Base-by-base conservation (phyloP, 1,140 invertebrate genomes). In the Eueides isabella region DNA sequence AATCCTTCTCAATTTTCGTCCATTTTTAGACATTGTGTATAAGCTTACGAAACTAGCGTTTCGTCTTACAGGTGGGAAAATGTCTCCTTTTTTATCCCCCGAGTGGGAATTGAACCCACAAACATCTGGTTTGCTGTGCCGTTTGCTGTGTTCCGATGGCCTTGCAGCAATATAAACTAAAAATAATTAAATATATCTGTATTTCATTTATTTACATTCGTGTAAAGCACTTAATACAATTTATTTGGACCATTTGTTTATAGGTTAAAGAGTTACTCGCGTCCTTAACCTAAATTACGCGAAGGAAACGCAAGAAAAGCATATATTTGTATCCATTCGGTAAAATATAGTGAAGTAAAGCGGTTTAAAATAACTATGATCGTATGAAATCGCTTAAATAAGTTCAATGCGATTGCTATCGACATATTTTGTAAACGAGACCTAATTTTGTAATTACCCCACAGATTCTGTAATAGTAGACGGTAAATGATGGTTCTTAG, bases 301-400 rank as follows among this genome's bases (percentile, higher is more conserved):
- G 66, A 69, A 26, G 67, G 29, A 61, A 68, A 68, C 67, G 30
- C 29, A 26, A 69, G 44, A 35, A 69, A 69, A 69, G 14, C 48
- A 31, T 31, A 30, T 61, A 69, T 69, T 69, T 61, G 30, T 69
- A 61, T 19, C 48, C 5, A 61, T 68, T 33, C 48, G 28, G 5
- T 30, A 55, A 69, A 61, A 33, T 23, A 31, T 35, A 29, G 16
- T 19, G 67, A 26, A 69, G 23, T 61, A 33, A 38, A 67, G 5
- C 48, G 48, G n/a, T 55, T 44, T 11, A 23, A 28, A 69, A 61
- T 55, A 55, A 6, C 48, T 55, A 55, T 55, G 48, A 26, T 19
- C 41, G n/a, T 44, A 44, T 44, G 19, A 44, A 44, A 19, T 38
- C 35, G 35, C 3, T 38, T 38, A 1, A 38, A 38, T 38, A 38